Evolutionary conservation across 2,797 vertebrate species (phyloP).

Genomic region (Remorina albescens): DNA sequence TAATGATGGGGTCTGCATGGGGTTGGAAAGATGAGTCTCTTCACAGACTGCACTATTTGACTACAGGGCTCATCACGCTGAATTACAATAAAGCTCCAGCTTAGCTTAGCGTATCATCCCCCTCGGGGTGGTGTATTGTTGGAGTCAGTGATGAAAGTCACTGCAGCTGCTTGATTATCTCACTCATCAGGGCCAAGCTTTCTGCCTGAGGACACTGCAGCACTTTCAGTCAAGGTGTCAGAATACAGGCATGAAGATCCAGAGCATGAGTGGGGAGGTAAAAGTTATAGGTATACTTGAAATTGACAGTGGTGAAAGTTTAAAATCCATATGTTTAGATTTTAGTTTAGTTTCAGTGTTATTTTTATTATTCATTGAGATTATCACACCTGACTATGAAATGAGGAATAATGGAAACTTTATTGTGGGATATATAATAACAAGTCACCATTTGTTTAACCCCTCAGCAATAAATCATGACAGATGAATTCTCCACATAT

Average conservation of each 20-base stretch:
- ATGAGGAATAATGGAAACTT: background rate
- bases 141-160: slow-evolving; percentile 63
- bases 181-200: slow-evolving; percentile 59
- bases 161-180: slow-evolving; percentile 63
- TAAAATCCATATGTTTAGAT: background rate
- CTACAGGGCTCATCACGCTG: slow-evolving; percentile 58
- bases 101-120: slow-evolving; percentile 62
- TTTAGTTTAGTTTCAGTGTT: background rate
- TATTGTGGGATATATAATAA: background rate
- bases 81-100: slow-evolving; percentile 73
- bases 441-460: background rate
- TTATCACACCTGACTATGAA: background rate
- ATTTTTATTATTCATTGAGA: background rate
- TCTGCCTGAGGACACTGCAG: slow-evolving; percentile 59
- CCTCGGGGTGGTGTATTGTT: slow-evolving; percentile 47
- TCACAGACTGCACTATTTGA: slow-evolving; percentile 47
- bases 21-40: slow-evolving; percentile 47
- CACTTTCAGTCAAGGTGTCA: slow-evolving; percentile 57
- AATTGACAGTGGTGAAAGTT: slow-evolving; percentile 10
- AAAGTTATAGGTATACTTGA: slow-evolving; percentile 19
- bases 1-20: slow-evolving; percentile 48
- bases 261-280: slow-evolving; percentile 29
- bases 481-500: background rate
- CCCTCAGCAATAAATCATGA: background rate
- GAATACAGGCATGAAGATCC: slow-evolving; percentile 36